These are phyloP conservation scores for Cecropterus lyciades DNA, from an alignment of 1,140 invertebrate genomes.

Conservation along the genomic window DNA sequence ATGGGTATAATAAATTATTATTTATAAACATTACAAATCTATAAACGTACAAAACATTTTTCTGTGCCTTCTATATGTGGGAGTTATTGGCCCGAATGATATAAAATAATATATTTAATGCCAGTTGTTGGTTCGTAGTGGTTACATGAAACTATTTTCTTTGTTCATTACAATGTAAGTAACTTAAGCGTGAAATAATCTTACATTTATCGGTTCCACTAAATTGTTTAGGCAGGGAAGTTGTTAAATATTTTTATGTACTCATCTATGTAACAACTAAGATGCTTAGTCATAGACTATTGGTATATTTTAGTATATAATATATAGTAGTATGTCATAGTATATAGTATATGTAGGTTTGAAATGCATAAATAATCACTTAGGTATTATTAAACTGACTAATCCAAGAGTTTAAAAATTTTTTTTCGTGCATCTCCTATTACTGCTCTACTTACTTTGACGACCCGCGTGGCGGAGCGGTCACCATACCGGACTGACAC, in stretches of 20 bases:
- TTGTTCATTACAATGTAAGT: constrained; percentile 47
- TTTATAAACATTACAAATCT: constrained; percentile 45
- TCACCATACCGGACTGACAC: too few species aligned
- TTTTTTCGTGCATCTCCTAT: too few species aligned
- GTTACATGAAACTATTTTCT: constrained; percentile 42
- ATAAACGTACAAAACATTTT: constrained; percentile 25
- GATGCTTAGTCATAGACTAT: too few species aligned
- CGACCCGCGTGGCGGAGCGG: too few species aligned
- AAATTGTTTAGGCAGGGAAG: background rate
- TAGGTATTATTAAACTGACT: too few species aligned
- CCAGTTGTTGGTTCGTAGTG: constrained; percentile 15
- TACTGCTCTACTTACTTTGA: too few species aligned
- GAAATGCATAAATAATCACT: too few species aligned
- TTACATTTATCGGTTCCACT: background rate
- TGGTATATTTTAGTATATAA: too few species aligned
- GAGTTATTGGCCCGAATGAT: constrained; percentile 22
- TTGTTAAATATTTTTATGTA: background rate
- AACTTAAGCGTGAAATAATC: constrained; percentile 4
- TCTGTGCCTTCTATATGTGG: constrained; percentile 18
- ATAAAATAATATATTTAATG: constrained; percentile 33
- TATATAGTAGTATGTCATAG: too few species aligned
- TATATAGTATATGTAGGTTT: too few species aligned
- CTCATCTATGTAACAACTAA: too few species aligned
- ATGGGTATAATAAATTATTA: constrained; percentile 52
- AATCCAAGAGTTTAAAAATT: too few species aligned